Evolutionary conservation across 92 coral and sea anemone genomes (phyloP).

Genomic region (Pocillopora meandrina): DNA sequence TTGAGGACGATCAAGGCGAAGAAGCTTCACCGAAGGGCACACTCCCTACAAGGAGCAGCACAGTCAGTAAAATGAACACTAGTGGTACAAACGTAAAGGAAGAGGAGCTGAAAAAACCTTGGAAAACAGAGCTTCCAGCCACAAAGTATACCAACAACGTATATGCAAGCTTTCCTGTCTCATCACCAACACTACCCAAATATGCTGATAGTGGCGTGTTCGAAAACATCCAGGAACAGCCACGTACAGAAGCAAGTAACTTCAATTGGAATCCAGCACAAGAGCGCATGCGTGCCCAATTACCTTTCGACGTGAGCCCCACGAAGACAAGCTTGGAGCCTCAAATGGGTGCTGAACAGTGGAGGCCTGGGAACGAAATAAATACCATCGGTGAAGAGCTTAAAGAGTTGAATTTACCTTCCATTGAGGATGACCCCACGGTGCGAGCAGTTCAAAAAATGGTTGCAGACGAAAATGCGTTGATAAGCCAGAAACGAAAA

Average conservation of each 20-base stretch:
- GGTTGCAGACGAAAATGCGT: conserved; percentile 57
- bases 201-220: conserved; percentile 32
- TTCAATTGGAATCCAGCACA: conserved; percentile 28
- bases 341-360: conserved; percentile 9
- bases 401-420: conserved; percentile 39
- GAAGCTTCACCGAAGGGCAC: not conserved
- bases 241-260: conserved; percentile 3
- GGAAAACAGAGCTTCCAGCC: not conserved
- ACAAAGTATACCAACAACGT: conserved; percentile 2
- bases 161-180: conserved; percentile 25
- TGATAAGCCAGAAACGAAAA: conserved; percentile 56
- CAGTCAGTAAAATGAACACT: not conserved
- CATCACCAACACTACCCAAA: conserved; percentile 22
- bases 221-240: conserved; percentile 40
- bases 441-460: conserved; percentile 71
- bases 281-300: conserved; percentile 17
- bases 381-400: not conserved
- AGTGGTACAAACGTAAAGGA: not conserved
- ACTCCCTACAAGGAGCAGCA: conserved; percentile 15
- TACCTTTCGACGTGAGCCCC: conserved; percentile 19
- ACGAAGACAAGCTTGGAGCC: conserved; percentile 31
- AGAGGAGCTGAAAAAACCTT: not conserved
- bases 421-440: conserved; percentile 70
- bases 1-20: not conserved
- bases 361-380: conserved; percentile 20